Conservation (phyloP, 2,113 vertebrate species). For the Ancistrus triradiatus region DNA sequence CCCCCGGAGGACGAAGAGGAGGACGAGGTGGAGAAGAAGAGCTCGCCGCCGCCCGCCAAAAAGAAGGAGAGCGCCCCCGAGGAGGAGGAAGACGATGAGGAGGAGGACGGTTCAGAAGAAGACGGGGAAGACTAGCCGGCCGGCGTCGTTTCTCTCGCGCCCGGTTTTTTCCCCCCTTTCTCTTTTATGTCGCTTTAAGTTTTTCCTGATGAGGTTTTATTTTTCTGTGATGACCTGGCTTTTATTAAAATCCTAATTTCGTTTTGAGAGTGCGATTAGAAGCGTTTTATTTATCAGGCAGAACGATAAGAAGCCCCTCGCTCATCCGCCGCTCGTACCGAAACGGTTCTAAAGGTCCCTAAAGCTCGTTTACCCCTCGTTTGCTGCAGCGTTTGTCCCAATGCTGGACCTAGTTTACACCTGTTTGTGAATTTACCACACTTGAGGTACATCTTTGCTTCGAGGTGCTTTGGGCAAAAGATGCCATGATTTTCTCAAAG, state of each 20-base stretch:
- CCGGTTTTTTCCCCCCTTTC: slow-evolving; percentile 51
- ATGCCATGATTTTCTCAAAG: too few relatives aligned
- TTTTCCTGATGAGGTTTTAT: slow-evolving; percentile 28
- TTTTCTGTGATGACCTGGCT: slow-evolving; percentile 64
- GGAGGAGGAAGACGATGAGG: slow-evolving; percentile 71
- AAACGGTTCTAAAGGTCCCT: too few relatives aligned
- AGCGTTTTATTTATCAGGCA: slow-evolving; percentile 33
- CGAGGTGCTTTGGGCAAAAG: too few relatives aligned
- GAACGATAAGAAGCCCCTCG: slow-evolving; percentile 21
- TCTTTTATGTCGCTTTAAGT: slow-evolving; percentile 19
- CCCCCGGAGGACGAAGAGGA: slow-evolving; percentile 72
- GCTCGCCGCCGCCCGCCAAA: slow-evolving; percentile 72
- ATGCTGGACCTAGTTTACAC: too few relatives aligned
- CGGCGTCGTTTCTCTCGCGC: slow-evolving; percentile 37
- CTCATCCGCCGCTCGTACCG: slow-evolving; percentile 4
- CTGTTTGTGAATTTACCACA: too few relatives aligned
- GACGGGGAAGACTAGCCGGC: slow-evolving; percentile 93
- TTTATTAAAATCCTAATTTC: too few relatives aligned
- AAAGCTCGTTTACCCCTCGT: too few relatives aligned
- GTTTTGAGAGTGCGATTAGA: not conserved
- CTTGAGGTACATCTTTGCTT: too few relatives aligned
- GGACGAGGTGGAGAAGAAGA: slow-evolving; percentile 81
- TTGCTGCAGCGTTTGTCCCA: too few relatives aligned
- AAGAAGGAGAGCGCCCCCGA: slow-evolving; percentile 75
- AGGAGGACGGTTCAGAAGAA: slow-evolving; percentile 93